Conservation (phyloP, 2,797 vertebrate genomes). For the Poecilia picta region DNA sequence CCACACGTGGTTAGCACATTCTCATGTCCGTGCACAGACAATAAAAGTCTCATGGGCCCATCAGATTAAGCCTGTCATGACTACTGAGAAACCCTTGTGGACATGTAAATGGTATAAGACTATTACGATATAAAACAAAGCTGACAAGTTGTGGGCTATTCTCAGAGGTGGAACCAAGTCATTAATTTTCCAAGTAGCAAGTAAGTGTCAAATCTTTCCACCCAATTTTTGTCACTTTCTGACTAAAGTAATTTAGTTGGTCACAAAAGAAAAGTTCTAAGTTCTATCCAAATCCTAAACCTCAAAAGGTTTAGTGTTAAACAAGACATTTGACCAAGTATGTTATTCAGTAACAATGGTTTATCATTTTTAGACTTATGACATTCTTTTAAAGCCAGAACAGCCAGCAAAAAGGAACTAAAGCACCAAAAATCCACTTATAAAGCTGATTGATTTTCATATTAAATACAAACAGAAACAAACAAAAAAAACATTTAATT, state of each 20-base stretch:
- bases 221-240: background rate
- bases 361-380: background rate
- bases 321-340: background rate
- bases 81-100: conserved; percentile 57
- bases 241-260: background rate
- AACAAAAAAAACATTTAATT: background rate
- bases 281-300: background rate
- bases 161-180: background rate
- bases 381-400: background rate
- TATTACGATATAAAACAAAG: conserved; percentile 34
- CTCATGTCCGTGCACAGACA: conserved; percentile 38
- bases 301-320: background rate
- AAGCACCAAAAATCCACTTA: background rate
- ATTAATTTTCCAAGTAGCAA: conserved; percentile 7
- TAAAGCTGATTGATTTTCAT: no score
- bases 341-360: background rate
- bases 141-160: conserved; percentile 10
- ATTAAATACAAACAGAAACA: no score
- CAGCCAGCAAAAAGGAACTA: background rate
- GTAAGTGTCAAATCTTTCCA: background rate
- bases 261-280: background rate
- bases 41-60: conserved; percentile 43
- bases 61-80: conserved; percentile 63
- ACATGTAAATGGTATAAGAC: conserved; percentile 63
- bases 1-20: conserved; percentile 48